Evolutionary conservation across 2,888 invertebrate genomes (phyloP), one percentile per base, ranked within the genome.

Genomic region (Bimastos eiseni): DNA sequence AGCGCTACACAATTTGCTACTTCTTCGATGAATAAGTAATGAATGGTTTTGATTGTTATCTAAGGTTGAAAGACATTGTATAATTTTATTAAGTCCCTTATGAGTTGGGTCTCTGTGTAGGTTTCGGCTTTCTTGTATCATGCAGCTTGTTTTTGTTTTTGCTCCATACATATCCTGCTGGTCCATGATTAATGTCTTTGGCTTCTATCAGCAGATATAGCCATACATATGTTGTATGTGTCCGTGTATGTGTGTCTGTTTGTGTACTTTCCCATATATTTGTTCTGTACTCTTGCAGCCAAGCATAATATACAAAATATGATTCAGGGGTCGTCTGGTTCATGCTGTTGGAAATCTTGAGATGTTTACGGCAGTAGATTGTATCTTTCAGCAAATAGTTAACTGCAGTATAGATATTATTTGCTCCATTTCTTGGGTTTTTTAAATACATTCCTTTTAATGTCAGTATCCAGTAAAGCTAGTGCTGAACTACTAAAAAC

Each of bases 161-260:
- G 70, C 70, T 70, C n/a, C 70, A n/a, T 30, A 70, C 70, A 70
- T 70, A 70, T 70, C 70, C 70, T n/a, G 70, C 70, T n/a, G 70
- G n/a, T 70, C 70, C n/a, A n/a, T 70, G 70, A 70, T 70, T 70
- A 70, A 70, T 70, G 70, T 30, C 30, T 70, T 70, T 70, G 70
- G 70, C 70, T 70, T 13, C 8, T 30, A 49, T 1, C 24, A 2
- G 5, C n/a, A 70, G 70, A 70, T 37, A 36, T 37, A 36, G 8
- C 36, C 8, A 86, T 86, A 34, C 21, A 86, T 37, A 37, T 86
- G 34, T 86, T 37, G 84, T 84, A 15, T 84, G 1, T 84, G 84
- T 33, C 4, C 19, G 83, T 30, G n/a, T 83, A 36, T 84, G 3
- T 84, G 83, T 83, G 34, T 86, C 5, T 86, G n/a, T 86, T 11